Evolutionary conservation across 2,113 vertebrate genomes (phyloP), one percentile per base, ranked within the genome.

Genomic region (Taurulus bubalis): DNA sequence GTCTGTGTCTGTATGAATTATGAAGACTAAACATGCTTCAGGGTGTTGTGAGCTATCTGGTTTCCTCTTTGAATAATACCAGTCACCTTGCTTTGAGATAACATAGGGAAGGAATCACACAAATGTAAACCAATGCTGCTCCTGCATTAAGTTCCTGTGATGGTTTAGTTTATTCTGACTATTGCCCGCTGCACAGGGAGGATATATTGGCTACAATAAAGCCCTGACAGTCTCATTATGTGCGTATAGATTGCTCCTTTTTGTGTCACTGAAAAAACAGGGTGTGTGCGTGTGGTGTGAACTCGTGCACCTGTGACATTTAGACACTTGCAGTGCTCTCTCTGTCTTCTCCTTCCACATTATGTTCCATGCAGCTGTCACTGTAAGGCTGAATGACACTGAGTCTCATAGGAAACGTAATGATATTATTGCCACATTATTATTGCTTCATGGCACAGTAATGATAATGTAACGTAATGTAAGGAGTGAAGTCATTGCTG

Each of bases 261-360:
- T 79, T 79, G 71, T 87, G 73, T 80, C 76, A 79, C 72, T 68
- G 77, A 83, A 62, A 75, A 87, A 91, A 85, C 71, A 83, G 90
- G 88, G 87, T 91, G 92, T 92, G 90, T 88, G 77, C 84, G 62
- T 89, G 51, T 75, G 76, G 56, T 58, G 80, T 81, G 80, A 82
- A 85, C 63, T 60, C 26, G 3, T 78, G 42, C 22, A 72, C 18
- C 74, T 74, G 68, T 86, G 77, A 85, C 89, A 90, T 89, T 89
- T 86, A 80, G 86, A 88, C 80, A 82, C 71, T 87, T 64, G 65
- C 62, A 68, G 5, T 36, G 26, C 71, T 68, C 49, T 24, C 36
- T 22, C 77, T 68, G 24, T 76, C 71, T 72, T 73, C 62, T 80
- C 77, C 66, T 59, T 67, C 36, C 58, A 73, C 32, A 80, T 85